phyloP scores from a whole-genome alignment of 2,113 vertebrate genomes.

The Narcine bancroftii region DNA sequence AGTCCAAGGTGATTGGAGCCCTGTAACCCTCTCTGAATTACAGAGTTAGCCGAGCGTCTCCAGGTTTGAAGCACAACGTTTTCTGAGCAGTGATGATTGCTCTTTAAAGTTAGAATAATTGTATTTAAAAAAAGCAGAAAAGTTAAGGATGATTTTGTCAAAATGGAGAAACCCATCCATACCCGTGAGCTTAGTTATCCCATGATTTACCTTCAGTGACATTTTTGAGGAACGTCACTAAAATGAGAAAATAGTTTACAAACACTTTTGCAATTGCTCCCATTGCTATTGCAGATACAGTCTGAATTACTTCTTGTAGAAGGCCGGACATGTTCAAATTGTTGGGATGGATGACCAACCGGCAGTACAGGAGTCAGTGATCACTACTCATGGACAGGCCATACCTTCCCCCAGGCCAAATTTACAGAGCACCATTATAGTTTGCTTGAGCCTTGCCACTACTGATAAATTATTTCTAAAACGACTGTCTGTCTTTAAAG shows the following conservation, averaged over 20 bases:
- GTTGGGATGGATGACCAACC: too few species aligned
- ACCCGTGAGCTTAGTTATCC: too few species aligned
- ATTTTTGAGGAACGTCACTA: neutral
- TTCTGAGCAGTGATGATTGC: neutral
- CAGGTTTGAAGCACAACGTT: too few species aligned
- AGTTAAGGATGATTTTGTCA: neutral
- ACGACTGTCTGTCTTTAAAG: slow-evolving; percentile 48
- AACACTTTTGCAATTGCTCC: neutral
- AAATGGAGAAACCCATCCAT: neutral
- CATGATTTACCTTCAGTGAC: neutral
- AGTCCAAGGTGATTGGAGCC: too few species aligned
- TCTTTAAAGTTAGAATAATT: too few species aligned
- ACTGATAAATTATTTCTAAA: neutral
- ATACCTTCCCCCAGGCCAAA: too few species aligned
- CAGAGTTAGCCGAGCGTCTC: too few species aligned
- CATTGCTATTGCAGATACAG: neutral
- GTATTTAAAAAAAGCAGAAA: neutral
- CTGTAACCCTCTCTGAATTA: too few species aligned
- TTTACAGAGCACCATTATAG: neutral
- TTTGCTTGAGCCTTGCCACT: neutral
- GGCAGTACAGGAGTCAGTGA: neutral
- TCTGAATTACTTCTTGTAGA: neutral
- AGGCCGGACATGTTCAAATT: too few species aligned
- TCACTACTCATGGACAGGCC: neutral
- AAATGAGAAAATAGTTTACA: neutral